These are phyloP conservation scores for Drosophila bocqueti DNA, from an alignment of 1,140 invertebrate genomes.

Conservation along the genomic window DNA sequence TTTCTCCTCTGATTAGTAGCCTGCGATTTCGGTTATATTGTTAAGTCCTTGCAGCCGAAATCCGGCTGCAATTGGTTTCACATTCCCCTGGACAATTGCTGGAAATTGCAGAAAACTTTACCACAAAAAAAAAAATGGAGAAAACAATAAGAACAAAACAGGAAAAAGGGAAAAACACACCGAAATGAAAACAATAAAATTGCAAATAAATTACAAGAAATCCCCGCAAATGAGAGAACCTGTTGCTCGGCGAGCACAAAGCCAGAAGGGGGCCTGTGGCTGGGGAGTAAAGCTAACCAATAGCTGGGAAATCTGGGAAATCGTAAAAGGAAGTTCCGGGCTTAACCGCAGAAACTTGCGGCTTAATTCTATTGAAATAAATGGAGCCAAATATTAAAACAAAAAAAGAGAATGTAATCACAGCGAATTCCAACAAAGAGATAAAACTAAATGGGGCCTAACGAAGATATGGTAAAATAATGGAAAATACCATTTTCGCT, in stretches of 20 bases:
- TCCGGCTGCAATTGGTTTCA: conserved; percentile 35
- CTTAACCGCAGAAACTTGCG: conserved; percentile 41
- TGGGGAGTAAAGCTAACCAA: conserved; percentile 33
- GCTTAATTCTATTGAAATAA: conserved; percentile 54
- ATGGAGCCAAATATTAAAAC: conserved; percentile 33
- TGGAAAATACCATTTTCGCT: background rate
- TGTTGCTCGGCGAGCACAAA: conserved; percentile 36
- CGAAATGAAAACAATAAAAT: conserved; percentile 29
- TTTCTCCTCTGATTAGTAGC: conserved; percentile 34
- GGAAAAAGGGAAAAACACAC: background rate
- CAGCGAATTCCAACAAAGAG: conserved; percentile 2
- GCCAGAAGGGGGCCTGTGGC: conserved; percentile 6
- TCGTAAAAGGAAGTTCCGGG: conserved; percentile 46
- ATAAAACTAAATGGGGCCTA: conserved; percentile 36
- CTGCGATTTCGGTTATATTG: conserved; percentile 33
- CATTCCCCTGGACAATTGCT: conserved; percentile 29
- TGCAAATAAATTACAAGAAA: conserved; percentile 48
- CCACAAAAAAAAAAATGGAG: conserved; percentile 22
- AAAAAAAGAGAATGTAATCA: conserved; percentile 13
- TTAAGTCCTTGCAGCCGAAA: conserved; percentile 1
- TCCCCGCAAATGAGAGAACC: conserved; percentile 40
- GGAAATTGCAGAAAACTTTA: conserved; percentile 9
- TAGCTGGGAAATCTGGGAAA: conserved; percentile 44
- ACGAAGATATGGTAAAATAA: background rate
- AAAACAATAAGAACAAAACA: background rate